phyloP scores from a whole-genome alignment of 2,888 invertebrate species.

The Idaea straminata region DNA sequence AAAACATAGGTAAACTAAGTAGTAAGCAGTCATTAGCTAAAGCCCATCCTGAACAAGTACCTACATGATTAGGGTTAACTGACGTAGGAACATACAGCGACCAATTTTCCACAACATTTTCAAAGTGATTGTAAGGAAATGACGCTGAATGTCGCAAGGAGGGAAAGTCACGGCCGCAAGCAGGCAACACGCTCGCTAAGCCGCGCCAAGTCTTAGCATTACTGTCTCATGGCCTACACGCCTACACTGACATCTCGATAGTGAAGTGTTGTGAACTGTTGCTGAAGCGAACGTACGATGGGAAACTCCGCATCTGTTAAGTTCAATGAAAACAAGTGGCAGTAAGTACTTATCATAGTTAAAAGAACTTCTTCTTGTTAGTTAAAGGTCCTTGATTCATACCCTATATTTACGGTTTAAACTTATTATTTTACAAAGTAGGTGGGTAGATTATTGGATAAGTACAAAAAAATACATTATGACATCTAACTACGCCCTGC shows the following conservation, averaged over 20 bases:
- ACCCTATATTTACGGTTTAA: no score
- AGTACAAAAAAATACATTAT: no score
- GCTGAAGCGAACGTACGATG: constrained; percentile 39
- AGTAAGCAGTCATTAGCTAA: background rate
- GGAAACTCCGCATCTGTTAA: constrained; percentile 73
- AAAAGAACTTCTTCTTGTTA: background rate
- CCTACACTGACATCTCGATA: constrained; percentile 11
- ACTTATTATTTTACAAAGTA: no score
- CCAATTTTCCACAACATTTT: constrained; percentile 14
- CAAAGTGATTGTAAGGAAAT: constrained; percentile 36
- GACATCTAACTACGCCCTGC: no score
- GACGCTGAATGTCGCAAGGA: constrained; percentile 33
- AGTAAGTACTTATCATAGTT: constrained; percentile 50
- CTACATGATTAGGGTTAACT: background rate
- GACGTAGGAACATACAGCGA: constrained; percentile 4
- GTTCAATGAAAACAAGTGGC: constrained; percentile 69
- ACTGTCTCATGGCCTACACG: constrained; percentile 25
- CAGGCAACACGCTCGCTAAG: constrained; percentile 20
- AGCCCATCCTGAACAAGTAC: background rate
- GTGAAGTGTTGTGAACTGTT: constrained; percentile 1
- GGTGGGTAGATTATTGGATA: no score
- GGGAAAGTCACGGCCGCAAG: constrained; percentile 70
- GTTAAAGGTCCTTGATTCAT: background rate
- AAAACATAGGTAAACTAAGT: no score
- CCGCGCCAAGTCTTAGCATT: constrained; percentile 3